Conservation (phyloP, 2,797 vertebrate genomes). For the Sebastolobus alascanus region DNA sequence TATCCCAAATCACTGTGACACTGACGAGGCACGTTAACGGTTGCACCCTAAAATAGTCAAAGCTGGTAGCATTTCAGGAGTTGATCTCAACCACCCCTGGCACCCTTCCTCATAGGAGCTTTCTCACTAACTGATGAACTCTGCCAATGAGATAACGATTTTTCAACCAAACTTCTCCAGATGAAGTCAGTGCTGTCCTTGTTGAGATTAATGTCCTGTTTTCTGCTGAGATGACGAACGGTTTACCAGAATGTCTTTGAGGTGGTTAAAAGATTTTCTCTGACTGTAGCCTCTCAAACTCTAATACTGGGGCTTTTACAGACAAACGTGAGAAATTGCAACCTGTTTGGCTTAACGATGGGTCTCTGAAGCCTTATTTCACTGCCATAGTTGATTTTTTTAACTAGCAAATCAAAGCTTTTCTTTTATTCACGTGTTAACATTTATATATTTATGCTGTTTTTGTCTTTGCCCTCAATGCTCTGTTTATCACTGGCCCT, state of each 20-base stretch:
- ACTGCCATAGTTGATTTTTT: not conserved
- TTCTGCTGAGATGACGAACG: not conserved
- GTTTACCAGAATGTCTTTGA: not conserved
- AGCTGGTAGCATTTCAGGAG: slow-evolving; percentile 1
- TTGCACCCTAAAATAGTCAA: not conserved
- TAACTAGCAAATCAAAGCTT: not conserved
- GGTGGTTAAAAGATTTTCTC: not conserved
- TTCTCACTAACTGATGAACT: slow-evolving; percentile 23
- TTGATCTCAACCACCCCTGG: slow-evolving; percentile 20
- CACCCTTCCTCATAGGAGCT: slow-evolving; percentile 26
- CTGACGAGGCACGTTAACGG: not conserved
- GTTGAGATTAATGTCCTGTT: not conserved
- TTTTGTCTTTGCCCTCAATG: slow-evolving; percentile 29
- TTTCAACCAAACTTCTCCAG: not conserved
- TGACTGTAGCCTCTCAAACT: not conserved
- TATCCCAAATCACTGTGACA: not conserved
- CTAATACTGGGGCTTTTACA: not conserved
- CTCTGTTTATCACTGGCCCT: slow-evolving; percentile 3
- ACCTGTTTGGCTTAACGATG: not conserved
- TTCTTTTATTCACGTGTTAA: not conserved
- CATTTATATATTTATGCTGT: slow-evolving; percentile 5
- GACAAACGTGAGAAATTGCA: not conserved
- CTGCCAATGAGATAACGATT: slow-evolving; percentile 8
- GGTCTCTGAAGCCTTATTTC: not conserved
- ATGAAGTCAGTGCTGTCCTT: not conserved